Conservation (phyloP, 2,113 vertebrate genomes). For the Tursiops truncatus region DNA sequence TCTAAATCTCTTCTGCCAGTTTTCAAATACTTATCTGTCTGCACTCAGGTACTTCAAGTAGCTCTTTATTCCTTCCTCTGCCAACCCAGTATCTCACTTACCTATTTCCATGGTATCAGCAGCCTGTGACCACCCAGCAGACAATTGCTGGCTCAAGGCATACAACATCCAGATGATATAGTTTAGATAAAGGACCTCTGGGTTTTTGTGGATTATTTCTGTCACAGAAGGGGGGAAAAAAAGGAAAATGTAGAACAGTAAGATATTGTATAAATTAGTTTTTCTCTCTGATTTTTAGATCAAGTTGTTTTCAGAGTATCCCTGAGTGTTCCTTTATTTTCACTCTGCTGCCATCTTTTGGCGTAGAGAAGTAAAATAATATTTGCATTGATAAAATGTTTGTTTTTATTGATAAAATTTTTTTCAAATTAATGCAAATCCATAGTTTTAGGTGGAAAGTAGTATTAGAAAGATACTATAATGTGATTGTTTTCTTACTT, state of each 20-base stretch:
- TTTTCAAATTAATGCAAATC: not conserved
- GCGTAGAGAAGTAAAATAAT: not conserved
- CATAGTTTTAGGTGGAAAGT: not conserved
- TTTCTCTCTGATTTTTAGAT: not conserved
- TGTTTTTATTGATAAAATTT: conserved; percentile 4
- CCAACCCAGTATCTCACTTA: not conserved
- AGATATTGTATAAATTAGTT: not conserved
- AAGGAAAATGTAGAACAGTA: not conserved
- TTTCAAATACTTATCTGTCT: not conserved
- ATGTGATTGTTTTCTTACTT: not conserved
- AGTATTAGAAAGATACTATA: not conserved
- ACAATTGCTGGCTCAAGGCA: not conserved
- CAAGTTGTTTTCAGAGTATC: not conserved
- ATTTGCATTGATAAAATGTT: not conserved
- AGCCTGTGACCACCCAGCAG: not conserved
- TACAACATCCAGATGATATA: not conserved
- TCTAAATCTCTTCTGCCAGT: not conserved
- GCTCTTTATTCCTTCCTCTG: not conserved
- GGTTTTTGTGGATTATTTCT: not conserved
- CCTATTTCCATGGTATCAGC: not conserved
- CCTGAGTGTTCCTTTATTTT: not conserved
- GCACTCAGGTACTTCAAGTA: not conserved
- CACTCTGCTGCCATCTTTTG: not conserved
- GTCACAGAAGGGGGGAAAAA: not conserved
- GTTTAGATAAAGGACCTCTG: not conserved